These are phyloP conservation scores for Ariolimax columbianus DNA, from an alignment of 2,888 invertebrate species.

Conservation along the genomic window DNA sequence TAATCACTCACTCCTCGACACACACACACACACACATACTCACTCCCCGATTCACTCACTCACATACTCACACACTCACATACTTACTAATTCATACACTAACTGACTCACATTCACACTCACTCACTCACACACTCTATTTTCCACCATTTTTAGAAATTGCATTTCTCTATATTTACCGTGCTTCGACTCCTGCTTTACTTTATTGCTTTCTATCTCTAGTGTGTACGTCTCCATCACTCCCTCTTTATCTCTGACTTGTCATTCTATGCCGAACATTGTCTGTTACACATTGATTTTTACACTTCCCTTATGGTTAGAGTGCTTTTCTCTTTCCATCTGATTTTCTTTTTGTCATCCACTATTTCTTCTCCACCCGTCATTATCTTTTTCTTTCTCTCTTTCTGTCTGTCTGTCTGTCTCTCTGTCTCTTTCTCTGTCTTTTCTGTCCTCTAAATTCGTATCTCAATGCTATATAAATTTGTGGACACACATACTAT, in stretches of 20 bases:
- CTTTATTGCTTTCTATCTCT: background rate
- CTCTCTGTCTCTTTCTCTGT: background rate
- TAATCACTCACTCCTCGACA: too few species aligned
- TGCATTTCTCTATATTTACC: background rate
- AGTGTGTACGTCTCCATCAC: background rate
- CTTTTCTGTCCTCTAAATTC: background rate
- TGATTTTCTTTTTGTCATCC: background rate
- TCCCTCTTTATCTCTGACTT: too few species aligned
- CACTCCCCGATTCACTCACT: too few species aligned
- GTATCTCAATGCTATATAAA: background rate
- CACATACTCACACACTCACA: too few species aligned
- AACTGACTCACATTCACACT: too few species aligned
- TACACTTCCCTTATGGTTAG: too few species aligned
- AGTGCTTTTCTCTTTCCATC: background rate
- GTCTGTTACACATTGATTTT: too few species aligned
- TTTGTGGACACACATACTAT: background rate
- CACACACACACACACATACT: too few species aligned
- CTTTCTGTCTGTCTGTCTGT: background rate
- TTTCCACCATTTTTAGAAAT: too few species aligned
- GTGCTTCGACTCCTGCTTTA: background rate
- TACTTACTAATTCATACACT: too few species aligned
- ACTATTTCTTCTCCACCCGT: background rate
- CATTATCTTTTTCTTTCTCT: conserved; percentile 12
- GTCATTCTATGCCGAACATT: too few species aligned
- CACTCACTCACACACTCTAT: too few species aligned